Evolutionary conservation across 1,140 invertebrate genomes (phyloP), one percentile per base, ranked within the genome.

Genomic region (Lethocerus indicus): DNA sequence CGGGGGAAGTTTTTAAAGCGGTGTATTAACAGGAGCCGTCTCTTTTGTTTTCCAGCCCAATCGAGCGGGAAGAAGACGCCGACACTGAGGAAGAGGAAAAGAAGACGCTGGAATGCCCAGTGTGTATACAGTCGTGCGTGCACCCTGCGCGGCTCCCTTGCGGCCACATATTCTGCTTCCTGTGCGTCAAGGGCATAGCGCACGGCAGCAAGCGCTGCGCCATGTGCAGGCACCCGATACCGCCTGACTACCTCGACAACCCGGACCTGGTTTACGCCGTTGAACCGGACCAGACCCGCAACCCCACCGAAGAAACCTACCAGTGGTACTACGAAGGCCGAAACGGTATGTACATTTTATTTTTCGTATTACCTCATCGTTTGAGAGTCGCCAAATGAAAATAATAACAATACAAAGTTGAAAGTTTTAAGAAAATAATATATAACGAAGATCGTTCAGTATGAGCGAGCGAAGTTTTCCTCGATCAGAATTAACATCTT

Each of bases 321-420:
- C 84, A 90, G 57, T 96, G 91, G 91, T 96, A 87, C 69, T 96
- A 97, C 65, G 88, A 94, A 71, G 89, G 90, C 21, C 69, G 83
- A 59, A 89, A 89, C 73, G 85, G 87, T 87, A 21, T 14, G 28
- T 47, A 3, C 4, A 13, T 13, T 42, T 42, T 12, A 42, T 45
- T 45, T 24, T 24, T 24, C n/a, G 29, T 35, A 9, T 35, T n/a
- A n/a, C n/a, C n/a, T n/a, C n/a, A n/a, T n/a, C n/a, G n/a, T n/a
- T n/a, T n/a, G n/a, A n/a, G n/a, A n/a, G n/a, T n/a, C n/a, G n/a
- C n/a, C n/a, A n/a, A n/a, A n/a, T n/a, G n/a, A n/a, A n/a, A n/a
- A n/a, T n/a, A n/a, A n/a, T n/a, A n/a, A n/a, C n/a, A n/a, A n/a
- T n/a, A n/a, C n/a, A n/a, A n/a, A n/a, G n/a, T n/a, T n/a, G n/a